Base-by-base conservation (phyloP, 2,113 vertebrate genomes). In the Pangasianodon hypophthalmus region DNA sequence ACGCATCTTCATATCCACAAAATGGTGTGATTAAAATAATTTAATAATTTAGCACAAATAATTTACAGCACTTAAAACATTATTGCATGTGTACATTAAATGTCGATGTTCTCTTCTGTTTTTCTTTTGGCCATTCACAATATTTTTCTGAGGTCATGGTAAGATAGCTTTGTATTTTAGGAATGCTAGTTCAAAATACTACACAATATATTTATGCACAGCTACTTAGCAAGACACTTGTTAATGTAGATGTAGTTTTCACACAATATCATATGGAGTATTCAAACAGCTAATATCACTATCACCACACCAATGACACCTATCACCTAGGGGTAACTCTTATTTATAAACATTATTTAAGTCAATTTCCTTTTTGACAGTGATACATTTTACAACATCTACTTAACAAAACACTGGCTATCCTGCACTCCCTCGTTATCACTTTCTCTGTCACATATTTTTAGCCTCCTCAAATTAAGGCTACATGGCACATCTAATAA, bases 161-260 rank as follows among this genome's bases (percentile, higher is more conserved):
- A 37, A 37, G 37, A 37, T 37, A 37, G 37, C 37, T 37, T 37
- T 37, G 37, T 37, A 37, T 37, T 37, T 37, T 37, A 37, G 37
- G 37, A 37, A 37, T 37, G 37, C 37, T 37, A 37, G 37, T 37
- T 37, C 9, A 80, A 80, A 50, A 50, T 50, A 26, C 5, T 48
- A 89, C 79, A 56, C 82, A 90, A 93, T 91, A 89, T 88, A 71
- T 80, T 89, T 81, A 83, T 83, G 58, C 85, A 84, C 77, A 90
- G 89, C 69, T 90, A 56, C 71, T 90, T 91, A 93, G 88, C 91
- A 92, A 92, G 91, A 90, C 62, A 54, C 81, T 54, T 88, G 84
- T 32, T 67, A 88, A 91, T 37, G 62, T 84, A 84, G 41, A 19
- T 75, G 41, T 75, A 19, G 2, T 46, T 73, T 56, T 85, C 86